Evolutionary conservation across 2,113 vertebrate species (phyloP).

Genomic region (Dromas ardeola): DNA sequence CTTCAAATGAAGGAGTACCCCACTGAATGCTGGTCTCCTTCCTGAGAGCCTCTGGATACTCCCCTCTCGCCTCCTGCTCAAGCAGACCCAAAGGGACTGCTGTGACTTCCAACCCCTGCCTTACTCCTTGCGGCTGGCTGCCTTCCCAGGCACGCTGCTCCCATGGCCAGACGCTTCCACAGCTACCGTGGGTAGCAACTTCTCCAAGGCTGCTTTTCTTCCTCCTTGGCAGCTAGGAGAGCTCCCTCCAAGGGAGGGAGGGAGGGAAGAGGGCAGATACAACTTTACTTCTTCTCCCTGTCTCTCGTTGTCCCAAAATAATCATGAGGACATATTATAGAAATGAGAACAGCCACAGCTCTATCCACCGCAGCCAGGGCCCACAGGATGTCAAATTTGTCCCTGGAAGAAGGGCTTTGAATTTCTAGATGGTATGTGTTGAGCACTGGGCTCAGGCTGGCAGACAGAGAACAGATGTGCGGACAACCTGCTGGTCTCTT

Average conservation of each 20-base stretch:
- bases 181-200: background rate
- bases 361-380: fast-evolving
- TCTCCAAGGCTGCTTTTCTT: background rate
- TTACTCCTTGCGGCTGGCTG: background rate
- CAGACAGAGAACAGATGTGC: background rate
- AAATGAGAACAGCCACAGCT: background rate
- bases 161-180: background rate
- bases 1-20: background rate
- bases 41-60: background rate
- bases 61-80: background rate
- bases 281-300: background rate
- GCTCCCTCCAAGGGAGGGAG: background rate
- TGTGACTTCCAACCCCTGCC: background rate
- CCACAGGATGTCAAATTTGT: background rate
- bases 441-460: background rate
- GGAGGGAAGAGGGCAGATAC: background rate
- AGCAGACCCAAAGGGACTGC: background rate
- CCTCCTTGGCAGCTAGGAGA: background rate
- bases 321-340: background rate
- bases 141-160: background rate
- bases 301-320: background rate
- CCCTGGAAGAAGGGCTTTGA: background rate
- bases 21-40: background rate
- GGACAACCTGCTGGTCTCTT: background rate
- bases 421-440: background rate